Percentiles rank a stretch among this genome's conserved stretches.
Evolutionary conservation across 2,113 vertebrate species (phyloP).

Genomic region (Meriones unguiculatus): DNA sequence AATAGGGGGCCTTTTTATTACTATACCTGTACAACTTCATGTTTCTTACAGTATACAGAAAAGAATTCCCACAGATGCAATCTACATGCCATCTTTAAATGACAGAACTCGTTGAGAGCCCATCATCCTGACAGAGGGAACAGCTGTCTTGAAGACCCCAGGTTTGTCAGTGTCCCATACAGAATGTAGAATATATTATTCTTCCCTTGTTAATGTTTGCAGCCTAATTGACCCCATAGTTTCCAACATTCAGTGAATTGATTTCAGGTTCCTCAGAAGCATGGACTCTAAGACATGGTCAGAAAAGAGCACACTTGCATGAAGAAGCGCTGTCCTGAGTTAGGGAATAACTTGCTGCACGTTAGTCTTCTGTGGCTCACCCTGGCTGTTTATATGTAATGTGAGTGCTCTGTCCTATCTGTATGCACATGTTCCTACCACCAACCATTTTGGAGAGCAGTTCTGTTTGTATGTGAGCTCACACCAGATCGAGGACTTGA

Average conservation of each 20-base stretch:
- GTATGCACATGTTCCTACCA: not conserved
- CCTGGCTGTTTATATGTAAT: not conserved
- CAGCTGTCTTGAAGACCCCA: fast-evolving
- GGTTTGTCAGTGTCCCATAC: not conserved
- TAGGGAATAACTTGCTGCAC: not conserved
- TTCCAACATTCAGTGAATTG: not conserved
- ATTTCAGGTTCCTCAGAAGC: not conserved
- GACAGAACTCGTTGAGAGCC: not conserved
- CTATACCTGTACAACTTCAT: too few species aligned
- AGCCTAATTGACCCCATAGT: not conserved
- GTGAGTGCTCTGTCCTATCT: not conserved
- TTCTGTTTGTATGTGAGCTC: not conserved
- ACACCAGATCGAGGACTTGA: not conserved
- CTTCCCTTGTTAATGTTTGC: not conserved
- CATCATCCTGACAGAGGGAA: not conserved
- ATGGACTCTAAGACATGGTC: not conserved
- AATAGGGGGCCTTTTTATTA: not conserved
- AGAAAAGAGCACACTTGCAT: not conserved
- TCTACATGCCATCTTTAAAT: not conserved
- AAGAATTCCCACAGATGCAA: not conserved
- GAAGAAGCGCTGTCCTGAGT: not conserved
- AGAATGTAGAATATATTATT: not conserved
- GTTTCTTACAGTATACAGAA: fast-evolving
- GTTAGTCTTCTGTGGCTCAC: not conserved
- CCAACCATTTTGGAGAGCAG: not conserved